phyloP scores from a whole-genome alignment of 2,888 invertebrate genomes.

The Orthosia gracilis region DNA sequence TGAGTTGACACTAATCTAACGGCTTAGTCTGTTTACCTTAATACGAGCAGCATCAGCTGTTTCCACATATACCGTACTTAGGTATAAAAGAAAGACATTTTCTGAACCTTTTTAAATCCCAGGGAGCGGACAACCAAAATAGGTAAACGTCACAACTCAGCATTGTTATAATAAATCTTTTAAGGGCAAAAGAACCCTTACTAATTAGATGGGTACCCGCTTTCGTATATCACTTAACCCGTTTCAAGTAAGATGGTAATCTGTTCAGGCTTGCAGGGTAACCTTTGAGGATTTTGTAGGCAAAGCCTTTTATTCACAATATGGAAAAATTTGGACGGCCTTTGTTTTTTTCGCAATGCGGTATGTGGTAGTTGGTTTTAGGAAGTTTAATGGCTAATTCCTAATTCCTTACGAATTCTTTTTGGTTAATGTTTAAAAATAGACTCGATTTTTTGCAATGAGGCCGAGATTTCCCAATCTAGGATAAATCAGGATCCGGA shows the following conservation, averaged over 20 bases:
- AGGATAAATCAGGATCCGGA: too few relatives aligned
- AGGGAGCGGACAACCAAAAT: slow-evolving; percentile 8
- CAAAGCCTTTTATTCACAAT: slow-evolving; percentile 33
- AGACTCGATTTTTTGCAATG: neutral
- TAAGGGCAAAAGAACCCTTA: slow-evolving; percentile 40
- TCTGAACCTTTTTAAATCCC: slow-evolving; percentile 52
- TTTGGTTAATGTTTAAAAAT: neutral
- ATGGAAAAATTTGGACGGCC: slow-evolving; percentile 2
- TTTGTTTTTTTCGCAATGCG: slow-evolving; percentile 46
- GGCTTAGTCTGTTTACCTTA: neutral
- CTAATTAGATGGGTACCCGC: slow-evolving; percentile 60
- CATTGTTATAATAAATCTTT: slow-evolving; percentile 58
- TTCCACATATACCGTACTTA: slow-evolving; percentile 4
- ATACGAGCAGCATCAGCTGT: slow-evolving; percentile 6
- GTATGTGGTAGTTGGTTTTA: neutral
- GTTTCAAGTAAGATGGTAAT: slow-evolving; percentile 56
- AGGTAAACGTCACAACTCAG: slow-evolving; percentile 40
- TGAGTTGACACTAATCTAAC: neutral
- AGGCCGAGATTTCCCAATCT: neutral
- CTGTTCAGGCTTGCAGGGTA: slow-evolving; percentile 32
- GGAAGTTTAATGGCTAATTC: slow-evolving; percentile 4
- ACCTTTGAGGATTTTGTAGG: slow-evolving; percentile 47
- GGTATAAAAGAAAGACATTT: neutral
- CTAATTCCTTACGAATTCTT: neutral
- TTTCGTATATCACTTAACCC: slow-evolving; percentile 62